Base-by-base conservation (phyloP, 2,888 invertebrate genomes). In the Eristalinus aeneus region DNA sequence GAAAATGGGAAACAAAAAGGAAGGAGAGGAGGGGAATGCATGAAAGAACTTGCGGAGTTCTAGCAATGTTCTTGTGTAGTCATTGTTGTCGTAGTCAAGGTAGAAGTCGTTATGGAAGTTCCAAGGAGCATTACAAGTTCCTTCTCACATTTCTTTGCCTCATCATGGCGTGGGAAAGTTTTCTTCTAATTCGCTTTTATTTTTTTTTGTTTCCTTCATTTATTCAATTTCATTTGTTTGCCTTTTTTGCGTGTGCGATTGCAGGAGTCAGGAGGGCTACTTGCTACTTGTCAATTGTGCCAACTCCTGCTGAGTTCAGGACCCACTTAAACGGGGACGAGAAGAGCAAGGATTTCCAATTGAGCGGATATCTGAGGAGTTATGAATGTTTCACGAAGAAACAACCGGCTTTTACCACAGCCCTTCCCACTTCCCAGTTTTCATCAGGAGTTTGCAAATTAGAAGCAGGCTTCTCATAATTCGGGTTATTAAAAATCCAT, bases 41-140 rank as follows among this genome's bases (percentile, higher is more conserved):
- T 53, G 56, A 23, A 31, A 69, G 31, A 61, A 74, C 60, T 74
- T 65, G 63, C 72, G 73, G 72, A 78, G 73, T 71, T 71, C 46
- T 56, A 32, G 46, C 56, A 58, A 31, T 32, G 23, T 65, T 79
- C 72, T 46, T 58, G 54, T 79, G 79, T 71, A 75, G 74, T 68
- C 71, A 69, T 67, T 84, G 69, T 80, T 75, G 75, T 76, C 64
- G 72, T 76, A 61, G 71, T 76, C 84, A 85, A 85, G 76, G 85
- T 85, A 75, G 46, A 85, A 76, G 79, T 81, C 58, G 72, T 85
- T 80, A 54, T 60, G 58, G 34, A 73, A 85, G 71, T 81, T 81
- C 73, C 11, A 63, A 54, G 39, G 46, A 81, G 73, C 76, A 68
- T 81, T 81, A 68, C 56, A 81, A 77, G 81, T 60, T 39, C 5